Evolutionary conservation across 2,113 vertebrate genomes (phyloP).

Genomic region (Megatriorchis doriae): DNA sequence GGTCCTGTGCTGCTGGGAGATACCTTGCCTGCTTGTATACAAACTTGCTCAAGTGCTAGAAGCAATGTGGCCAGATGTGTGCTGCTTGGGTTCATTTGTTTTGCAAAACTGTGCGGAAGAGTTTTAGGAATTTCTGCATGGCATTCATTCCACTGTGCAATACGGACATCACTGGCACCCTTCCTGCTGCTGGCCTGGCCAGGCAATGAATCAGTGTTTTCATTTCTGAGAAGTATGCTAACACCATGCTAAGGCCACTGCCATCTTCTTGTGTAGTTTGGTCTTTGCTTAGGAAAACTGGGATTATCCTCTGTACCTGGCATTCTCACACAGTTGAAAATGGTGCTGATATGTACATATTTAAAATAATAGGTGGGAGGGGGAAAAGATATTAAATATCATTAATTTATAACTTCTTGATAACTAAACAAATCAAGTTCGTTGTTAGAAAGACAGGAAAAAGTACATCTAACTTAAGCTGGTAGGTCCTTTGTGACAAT

Average conservation of each 20-base stretch:
- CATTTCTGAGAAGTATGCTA: not conserved
- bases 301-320: not conserved
- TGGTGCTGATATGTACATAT: not conserved
- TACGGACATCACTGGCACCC: not conserved
- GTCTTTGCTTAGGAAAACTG: not conserved
- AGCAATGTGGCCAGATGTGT: not conserved
- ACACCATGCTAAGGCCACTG: not conserved
- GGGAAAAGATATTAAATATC: not conserved
- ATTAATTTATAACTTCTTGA: not conserved
- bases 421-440: not conserved
- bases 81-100: not conserved
- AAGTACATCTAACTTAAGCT: not conserved
- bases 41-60: not conserved
- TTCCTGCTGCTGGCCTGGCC: not conserved
- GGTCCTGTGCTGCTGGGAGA: not conserved
- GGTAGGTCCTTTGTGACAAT: not conserved
- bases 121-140: conserved; percentile 17
- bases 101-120: not conserved
- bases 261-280: not conserved
- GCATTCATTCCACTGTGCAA: not conserved
- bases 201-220: conserved; percentile 17
- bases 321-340: not conserved
- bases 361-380: not conserved
- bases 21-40: not conserved
- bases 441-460: not conserved